Conservation (phyloP, 1,140 invertebrate genomes). For the Lepidurus couesii region DNA sequence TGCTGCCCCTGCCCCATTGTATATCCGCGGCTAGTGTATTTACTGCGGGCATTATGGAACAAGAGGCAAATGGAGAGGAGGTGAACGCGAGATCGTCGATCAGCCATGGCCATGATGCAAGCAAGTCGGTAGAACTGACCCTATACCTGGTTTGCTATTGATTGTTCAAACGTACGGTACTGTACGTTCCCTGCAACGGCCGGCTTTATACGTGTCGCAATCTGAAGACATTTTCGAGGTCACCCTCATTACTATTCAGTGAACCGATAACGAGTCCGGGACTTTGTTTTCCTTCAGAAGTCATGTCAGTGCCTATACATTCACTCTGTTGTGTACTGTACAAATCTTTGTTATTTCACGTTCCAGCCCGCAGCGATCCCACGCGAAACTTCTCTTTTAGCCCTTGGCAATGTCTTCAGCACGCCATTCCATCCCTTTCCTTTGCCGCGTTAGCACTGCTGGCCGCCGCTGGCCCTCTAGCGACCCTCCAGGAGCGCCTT, state of each 20-base stretch:
- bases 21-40: neutral
- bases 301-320: no score
- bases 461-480: neutral
- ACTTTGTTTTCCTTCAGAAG: no score
- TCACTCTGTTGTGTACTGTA: no score
- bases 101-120: neutral
- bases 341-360: no score
- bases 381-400: no score
- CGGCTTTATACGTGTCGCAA: neutral
- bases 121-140: neutral
- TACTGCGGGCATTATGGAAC: neutral
- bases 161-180: neutral
- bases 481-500: neutral
- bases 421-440: neutral
- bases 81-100: conserved; percentile 4
- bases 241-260: neutral
- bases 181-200: neutral
- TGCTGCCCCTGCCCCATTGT: no score
- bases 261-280: neutral
- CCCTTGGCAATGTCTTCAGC: neutral
- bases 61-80: neutral
- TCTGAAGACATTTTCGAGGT: neutral
- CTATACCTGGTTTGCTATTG: conserved; percentile 7
- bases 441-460: neutral
- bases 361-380: no score